These are phyloP conservation scores for Vanessa cardui DNA, from an alignment of 2,888 invertebrate genomes.

Conservation along the genomic window DNA sequence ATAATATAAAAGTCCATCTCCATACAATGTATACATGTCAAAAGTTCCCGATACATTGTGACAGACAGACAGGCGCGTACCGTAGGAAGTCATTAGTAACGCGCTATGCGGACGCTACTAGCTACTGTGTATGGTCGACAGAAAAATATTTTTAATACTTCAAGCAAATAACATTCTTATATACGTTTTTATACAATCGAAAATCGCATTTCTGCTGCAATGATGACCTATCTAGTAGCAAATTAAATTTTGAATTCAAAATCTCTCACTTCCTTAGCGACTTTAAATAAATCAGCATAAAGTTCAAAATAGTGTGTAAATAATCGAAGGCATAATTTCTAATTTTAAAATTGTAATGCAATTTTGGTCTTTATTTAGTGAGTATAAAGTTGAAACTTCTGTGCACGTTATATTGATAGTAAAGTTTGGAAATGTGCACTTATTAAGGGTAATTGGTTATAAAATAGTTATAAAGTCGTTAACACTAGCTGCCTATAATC, in stretches of 20 bases:
- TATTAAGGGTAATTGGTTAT: constrained; percentile 39
- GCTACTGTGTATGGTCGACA: constrained; percentile 32
- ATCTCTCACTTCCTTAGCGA: background rate
- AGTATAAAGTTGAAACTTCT: background rate
- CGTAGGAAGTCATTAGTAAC: constrained; percentile 55
- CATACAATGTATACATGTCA: constrained; percentile 41
- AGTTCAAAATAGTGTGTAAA: background rate
- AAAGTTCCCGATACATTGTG: constrained; percentile 48
- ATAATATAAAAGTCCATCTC: constrained; percentile 36
- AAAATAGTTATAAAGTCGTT: constrained; percentile 41
- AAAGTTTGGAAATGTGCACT: constrained; percentile 29
- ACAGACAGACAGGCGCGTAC: constrained; percentile 52
- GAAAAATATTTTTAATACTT: constrained; percentile 17
- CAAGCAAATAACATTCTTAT: background rate
- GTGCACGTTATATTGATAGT: background rate
- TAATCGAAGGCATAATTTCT: background rate
- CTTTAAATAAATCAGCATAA: background rate
- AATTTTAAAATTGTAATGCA: background rate
- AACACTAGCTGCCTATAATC: constrained; percentile 25
- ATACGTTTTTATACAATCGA: background rate
- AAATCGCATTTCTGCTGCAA: background rate
- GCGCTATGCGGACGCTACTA: constrained; percentile 42
- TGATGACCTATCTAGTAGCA: background rate
- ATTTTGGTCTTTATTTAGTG: background rate
- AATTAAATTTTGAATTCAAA: background rate